A percentile compares a stretch with the other conserved stretches of the same genome.
phyloP scores from a whole-genome alignment of 2,113 vertebrate species.

The Odobenus rosmarus region DNA sequence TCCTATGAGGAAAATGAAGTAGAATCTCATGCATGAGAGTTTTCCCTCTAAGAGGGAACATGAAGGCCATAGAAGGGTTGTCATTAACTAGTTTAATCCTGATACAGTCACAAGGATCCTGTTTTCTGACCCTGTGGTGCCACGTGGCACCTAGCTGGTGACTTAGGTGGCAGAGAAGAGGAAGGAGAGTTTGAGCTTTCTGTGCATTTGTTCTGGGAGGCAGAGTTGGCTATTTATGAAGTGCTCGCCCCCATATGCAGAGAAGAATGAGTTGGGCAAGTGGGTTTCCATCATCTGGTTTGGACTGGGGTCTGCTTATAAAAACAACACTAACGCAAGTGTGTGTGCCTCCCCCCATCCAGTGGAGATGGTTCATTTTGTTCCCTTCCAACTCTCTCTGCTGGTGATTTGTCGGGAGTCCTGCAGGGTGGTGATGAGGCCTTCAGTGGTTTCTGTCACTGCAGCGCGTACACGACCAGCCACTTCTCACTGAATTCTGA shows the following conservation, averaged over 20 bases:
- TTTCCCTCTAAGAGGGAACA: neutral
- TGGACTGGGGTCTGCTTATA: constrained; percentile 44
- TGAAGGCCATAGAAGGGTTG: neutral
- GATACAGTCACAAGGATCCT: neutral
- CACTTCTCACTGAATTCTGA: neutral
- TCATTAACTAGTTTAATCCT: neutral
- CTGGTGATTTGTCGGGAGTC: constrained; percentile 38
- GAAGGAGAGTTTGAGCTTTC: neutral
- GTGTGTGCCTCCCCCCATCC: neutral
- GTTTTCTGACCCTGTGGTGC: neutral
- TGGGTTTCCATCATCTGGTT: constrained; percentile 44
- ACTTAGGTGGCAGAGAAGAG: neutral
- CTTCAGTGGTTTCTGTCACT: neutral
- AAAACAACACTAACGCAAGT: neutral
- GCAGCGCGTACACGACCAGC: neutral
- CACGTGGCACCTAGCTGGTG: neutral
- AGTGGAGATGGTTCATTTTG: neutral
- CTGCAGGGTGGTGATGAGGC: neutral
- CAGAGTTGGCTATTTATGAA: neutral
- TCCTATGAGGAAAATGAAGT: constrained; percentile 60
- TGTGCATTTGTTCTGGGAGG: neutral
- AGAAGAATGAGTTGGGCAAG: neutral
- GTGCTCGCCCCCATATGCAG: neutral
- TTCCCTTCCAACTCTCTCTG: neutral
- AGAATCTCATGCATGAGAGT: neutral